Percentiles rank a stretch among this genome's conserved stretches.
Conservation (phyloP, 1,140 invertebrate species). For the Bombus fervidus region DNA sequence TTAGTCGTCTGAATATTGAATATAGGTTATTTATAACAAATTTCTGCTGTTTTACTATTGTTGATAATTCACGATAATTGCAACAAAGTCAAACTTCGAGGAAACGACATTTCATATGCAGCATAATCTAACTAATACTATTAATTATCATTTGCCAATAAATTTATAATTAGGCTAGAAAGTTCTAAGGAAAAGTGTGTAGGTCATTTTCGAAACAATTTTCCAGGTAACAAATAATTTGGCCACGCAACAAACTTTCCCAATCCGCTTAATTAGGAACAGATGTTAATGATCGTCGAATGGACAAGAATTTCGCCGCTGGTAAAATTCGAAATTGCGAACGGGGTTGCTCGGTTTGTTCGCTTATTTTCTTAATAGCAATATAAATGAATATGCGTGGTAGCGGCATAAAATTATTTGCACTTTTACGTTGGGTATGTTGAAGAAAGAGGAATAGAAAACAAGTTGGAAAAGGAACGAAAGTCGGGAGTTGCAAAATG, state of each 20-base stretch:
- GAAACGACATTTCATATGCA: not conserved
- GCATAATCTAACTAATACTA: no score
- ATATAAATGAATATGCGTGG: not conserved
- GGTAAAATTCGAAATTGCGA: conserved; percentile 3
- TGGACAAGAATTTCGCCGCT: not conserved
- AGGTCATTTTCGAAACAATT: not conserved
- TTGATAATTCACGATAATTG: no score
- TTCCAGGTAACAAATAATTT: not conserved
- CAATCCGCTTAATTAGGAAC: not conserved
- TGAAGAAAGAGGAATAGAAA: not conserved
- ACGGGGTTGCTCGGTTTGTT: not conserved
- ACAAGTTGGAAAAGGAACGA: not conserved
- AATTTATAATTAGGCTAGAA: not conserved
- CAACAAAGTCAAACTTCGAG: not conserved
- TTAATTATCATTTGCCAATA: not conserved
- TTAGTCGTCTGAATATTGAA: no score
- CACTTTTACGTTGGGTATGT: not conserved
- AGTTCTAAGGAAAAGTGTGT: not conserved
- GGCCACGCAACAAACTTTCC: not conserved
- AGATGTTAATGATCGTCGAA: conserved; percentile 7
- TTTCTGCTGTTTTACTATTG: no score
- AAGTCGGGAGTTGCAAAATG: not conserved
- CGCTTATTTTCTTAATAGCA: conserved; percentile 15
- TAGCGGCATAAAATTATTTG: conserved; percentile 23
- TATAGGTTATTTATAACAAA: no score